phyloP scores from a whole-genome alignment of 2,113 vertebrate species.

The Setophaga kirtlandii region DNA sequence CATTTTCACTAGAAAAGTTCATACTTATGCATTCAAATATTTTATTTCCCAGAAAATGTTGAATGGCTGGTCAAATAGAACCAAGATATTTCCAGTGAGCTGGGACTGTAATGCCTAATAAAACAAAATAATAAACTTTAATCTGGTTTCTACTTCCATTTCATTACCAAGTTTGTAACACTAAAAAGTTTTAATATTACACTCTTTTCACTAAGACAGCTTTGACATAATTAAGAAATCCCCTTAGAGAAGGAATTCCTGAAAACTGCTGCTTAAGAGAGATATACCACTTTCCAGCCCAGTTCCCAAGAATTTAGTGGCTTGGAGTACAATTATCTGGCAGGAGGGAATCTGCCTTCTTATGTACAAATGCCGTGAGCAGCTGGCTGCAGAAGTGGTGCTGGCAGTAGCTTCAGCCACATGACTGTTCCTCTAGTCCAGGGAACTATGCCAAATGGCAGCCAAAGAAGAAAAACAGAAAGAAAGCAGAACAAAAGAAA shows the following conservation, averaged over 20 bases:
- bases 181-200: neutral
- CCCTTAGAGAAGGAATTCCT: neutral
- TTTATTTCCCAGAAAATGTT: neutral
- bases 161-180: neutral
- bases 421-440: constrained; percentile 23
- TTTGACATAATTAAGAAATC: neutral
- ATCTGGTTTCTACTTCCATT: neutral
- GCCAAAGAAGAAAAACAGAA: constrained; percentile 14
- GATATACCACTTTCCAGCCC: neutral
- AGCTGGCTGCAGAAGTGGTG: constrained; percentile 13
- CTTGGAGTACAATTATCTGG: neutral
- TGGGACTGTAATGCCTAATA: neutral
- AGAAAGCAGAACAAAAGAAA: constrained; percentile 1
- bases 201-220: neutral
- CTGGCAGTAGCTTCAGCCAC: constrained; percentile 36
- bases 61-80: neutral
- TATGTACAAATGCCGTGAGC: neutral
- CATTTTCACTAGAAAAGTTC: neutral
- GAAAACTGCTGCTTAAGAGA: neutral
- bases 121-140: neutral
- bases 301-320: neutral
- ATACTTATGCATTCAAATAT: neutral
- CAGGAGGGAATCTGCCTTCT: neutral
- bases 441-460: constrained; percentile 46
- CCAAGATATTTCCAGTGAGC: neutral